phyloP scores from a whole-genome alignment of 1,140 invertebrate species.

The Achroia grisella region DNA sequence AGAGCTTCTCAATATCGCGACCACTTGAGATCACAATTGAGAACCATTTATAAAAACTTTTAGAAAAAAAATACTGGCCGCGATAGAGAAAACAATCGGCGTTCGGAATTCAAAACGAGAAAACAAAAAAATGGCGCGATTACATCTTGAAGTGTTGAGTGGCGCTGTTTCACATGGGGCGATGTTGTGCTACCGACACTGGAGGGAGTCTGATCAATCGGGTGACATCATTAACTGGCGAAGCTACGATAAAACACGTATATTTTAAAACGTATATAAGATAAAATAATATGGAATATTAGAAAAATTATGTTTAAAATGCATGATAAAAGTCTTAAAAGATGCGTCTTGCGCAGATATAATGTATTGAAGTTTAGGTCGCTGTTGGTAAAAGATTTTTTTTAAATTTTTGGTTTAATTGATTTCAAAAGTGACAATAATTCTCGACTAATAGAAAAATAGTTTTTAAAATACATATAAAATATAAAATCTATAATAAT shows the following conservation, averaged over 20 bases:
- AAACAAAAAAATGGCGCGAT: slow-evolving; percentile 64
- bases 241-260: not conserved
- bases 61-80: slow-evolving; percentile 35
- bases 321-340: too few relatives aligned
- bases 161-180: slow-evolving; percentile 58
- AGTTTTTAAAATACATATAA: too few relatives aligned
- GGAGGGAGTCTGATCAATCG: slow-evolving; percentile 44
- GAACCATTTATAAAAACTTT: slow-evolving; percentile 13
- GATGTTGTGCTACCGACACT: slow-evolving; percentile 58
- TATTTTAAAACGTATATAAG: not conserved
- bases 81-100: slow-evolving; percentile 39
- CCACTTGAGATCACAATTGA: slow-evolving; percentile 17
- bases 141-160: slow-evolving; percentile 56
- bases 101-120: slow-evolving; percentile 36
- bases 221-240: slow-evolving; percentile 4
- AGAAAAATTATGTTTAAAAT: too few relatives aligned
- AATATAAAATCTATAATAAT: too few relatives aligned
- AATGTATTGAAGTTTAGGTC: too few relatives aligned
- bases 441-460: too few relatives aligned
- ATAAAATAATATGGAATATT: not conserved
- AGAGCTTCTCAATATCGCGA: slow-evolving; percentile 19
- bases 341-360: too few relatives aligned
- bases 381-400: too few relatives aligned
- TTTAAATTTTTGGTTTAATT: too few relatives aligned
- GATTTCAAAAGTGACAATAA: too few relatives aligned